These are phyloP conservation scores for Sarcophaga subvicina DNA, from an alignment of 2,888 invertebrate genomes.

Conservation along the genomic window DNA sequence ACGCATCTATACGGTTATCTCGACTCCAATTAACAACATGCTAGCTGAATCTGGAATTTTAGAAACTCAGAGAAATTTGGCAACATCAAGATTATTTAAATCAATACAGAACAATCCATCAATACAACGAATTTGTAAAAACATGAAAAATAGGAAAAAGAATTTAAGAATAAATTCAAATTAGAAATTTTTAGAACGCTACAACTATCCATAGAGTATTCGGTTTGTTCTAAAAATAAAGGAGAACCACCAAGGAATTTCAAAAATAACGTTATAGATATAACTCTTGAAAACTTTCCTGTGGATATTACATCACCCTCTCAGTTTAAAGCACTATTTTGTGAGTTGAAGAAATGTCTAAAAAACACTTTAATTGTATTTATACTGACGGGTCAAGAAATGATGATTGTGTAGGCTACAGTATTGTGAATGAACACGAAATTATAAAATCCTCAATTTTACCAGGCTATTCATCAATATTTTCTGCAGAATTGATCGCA, in stretches of 20 bases:
- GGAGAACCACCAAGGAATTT: neutral
- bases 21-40: slow-evolving; percentile 20
- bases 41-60: neutral
- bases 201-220: neutral
- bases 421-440: neutral
- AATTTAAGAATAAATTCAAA: neutral
- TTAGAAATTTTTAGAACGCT: neutral
- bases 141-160: neutral
- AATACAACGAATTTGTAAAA: neutral
- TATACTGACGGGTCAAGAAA: slow-evolving; percentile 5
- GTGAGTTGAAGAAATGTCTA: neutral
- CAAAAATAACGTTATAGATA: neutral
- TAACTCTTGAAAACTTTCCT: neutral
- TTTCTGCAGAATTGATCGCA: slow-evolving; percentile 22
- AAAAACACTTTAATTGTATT: neutral
- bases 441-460: slow-evolving; percentile 5
- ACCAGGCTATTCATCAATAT: neutral
- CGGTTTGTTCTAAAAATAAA: neutral
- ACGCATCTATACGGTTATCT: neutral
- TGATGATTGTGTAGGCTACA: neutral
- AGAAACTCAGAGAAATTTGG: neutral
- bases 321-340: neutral
- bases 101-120: neutral
- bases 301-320: neutral
- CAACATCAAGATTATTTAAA: slow-evolving; percentile 1